These are phyloP conservation scores for Quadriops clusia DNA, from an alignment of 2,888 invertebrate genomes.

Conservation along the genomic window DNA sequence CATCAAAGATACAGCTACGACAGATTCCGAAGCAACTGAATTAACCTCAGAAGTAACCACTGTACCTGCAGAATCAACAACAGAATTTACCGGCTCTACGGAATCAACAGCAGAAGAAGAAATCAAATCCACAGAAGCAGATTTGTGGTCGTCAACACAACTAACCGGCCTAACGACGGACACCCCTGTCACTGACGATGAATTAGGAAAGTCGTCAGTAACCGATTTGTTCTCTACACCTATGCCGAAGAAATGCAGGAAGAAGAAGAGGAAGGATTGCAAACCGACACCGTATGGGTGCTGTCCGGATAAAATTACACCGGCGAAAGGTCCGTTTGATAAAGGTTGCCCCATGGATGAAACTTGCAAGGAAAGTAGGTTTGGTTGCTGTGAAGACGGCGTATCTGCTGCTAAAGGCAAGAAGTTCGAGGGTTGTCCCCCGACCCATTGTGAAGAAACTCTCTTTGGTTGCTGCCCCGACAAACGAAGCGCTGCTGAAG, in stretches of 20 bases:
- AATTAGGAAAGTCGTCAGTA: constrained; percentile 15
- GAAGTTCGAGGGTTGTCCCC: constrained; percentile 63
- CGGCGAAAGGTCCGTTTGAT: constrained; percentile 72
- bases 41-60: constrained; percentile 6
- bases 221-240: constrained; percentile 34
- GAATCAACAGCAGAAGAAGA: constrained; percentile 12
- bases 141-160: constrained; percentile 26
- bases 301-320: constrained; percentile 67
- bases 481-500: constrained; percentile 61
- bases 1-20: constrained; percentile 13
- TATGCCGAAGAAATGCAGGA: constrained; percentile 46
- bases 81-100: constrained; percentile 6
- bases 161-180: constrained; percentile 21
- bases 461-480: constrained; percentile 83
- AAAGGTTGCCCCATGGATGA: constrained; percentile 61
- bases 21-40: constrained; percentile 11
- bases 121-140: constrained; percentile 13
- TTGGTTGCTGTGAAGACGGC: constrained; percentile 74
- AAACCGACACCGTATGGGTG: constrained; percentile 62
- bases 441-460: constrained; percentile 58
- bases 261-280: constrained; percentile 46
- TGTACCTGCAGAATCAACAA: constrained; percentile 4
- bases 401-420: constrained; percentile 65
- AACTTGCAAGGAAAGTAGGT: constrained; percentile 64
- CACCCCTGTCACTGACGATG: constrained; percentile 19